phyloP scores from a whole-genome alignment of 2,113 vertebrate genomes.

The Arizona elegans region DNA sequence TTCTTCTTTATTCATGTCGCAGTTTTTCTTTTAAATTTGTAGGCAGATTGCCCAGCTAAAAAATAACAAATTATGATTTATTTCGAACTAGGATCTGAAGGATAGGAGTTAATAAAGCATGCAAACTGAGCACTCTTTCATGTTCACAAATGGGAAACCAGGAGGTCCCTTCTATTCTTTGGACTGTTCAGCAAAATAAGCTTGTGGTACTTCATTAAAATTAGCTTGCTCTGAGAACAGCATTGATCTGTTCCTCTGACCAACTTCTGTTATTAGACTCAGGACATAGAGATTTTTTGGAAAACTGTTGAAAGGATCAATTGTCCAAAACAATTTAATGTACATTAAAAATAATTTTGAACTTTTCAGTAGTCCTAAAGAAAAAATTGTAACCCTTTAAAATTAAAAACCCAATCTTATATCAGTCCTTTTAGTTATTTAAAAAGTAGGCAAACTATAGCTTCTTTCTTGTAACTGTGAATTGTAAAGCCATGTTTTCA shows the following conservation, averaged over 20 bases:
- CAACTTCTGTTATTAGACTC: background rate
- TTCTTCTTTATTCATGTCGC: background rate
- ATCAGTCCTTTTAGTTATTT: background rate
- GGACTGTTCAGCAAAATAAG: background rate
- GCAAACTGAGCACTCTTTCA: background rate
- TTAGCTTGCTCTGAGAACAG: background rate
- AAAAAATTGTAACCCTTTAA: background rate
- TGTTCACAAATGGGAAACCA: background rate
- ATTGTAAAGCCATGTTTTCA: constrained; percentile 2
- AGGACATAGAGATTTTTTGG: too few species aligned
- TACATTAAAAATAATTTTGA: background rate
- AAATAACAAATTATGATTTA: background rate
- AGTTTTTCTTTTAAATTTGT: background rate
- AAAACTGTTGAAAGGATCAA: background rate
- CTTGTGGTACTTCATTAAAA: background rate
- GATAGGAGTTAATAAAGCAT: background rate
- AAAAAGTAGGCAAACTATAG: background rate
- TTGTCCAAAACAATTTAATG: background rate
- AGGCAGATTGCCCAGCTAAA: background rate
- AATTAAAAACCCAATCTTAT: background rate
- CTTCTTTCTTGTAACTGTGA: background rate
- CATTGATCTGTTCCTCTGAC: background rate
- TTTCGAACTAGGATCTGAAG: background rate
- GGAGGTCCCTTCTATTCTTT: background rate
- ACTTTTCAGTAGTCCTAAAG: background rate